These are phyloP conservation scores for Epinephelus malabaricus DNA, from an alignment of 2,797 vertebrate species.

Conservation along the genomic window DNA sequence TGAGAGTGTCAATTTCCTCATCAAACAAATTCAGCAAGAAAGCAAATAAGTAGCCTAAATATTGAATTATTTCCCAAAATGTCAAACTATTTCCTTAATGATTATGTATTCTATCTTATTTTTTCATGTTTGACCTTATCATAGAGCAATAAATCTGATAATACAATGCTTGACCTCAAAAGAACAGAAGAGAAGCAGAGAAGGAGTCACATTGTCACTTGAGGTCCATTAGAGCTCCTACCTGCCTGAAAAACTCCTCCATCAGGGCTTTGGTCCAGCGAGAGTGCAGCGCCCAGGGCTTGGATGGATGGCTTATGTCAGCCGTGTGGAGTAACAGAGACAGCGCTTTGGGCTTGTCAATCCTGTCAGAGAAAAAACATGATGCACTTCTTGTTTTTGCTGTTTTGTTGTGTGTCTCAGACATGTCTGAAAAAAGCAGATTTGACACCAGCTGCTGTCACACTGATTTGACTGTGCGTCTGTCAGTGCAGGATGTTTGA, in stretches of 20 bases:
- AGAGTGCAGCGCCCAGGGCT: conserved; percentile 93
- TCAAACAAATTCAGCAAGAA: too few relatives aligned
- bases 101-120: too few relatives aligned
- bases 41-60: too few relatives aligned
- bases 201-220: neutral
- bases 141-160: neutral
- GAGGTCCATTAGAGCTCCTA: conserved; percentile 65
- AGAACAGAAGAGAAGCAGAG: neutral
- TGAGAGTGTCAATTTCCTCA: too few relatives aligned
- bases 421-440: conserved; percentile 13
- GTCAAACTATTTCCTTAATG: too few relatives aligned
- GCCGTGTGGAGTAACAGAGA: conserved; percentile 94
- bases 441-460: neutral
- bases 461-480: conserved; percentile 3
- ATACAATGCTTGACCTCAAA: neutral
- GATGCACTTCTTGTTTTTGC: conserved; percentile 22
- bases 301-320: conserved; percentile 96
- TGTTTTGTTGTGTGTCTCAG: conserved; percentile 11
- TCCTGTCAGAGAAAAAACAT: conserved; percentile 77
- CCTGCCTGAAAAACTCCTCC: conserved; percentile 98
- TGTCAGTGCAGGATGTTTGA: conserved; percentile 1
- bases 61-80: too few relatives aligned
- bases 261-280: conserved; percentile 95
- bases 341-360: conserved; percentile 93
- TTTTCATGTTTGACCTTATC: neutral